These are phyloP conservation scores for Batillaria attramentaria DNA, from an alignment of 1,140 invertebrate species.

Conservation along the genomic window DNA sequence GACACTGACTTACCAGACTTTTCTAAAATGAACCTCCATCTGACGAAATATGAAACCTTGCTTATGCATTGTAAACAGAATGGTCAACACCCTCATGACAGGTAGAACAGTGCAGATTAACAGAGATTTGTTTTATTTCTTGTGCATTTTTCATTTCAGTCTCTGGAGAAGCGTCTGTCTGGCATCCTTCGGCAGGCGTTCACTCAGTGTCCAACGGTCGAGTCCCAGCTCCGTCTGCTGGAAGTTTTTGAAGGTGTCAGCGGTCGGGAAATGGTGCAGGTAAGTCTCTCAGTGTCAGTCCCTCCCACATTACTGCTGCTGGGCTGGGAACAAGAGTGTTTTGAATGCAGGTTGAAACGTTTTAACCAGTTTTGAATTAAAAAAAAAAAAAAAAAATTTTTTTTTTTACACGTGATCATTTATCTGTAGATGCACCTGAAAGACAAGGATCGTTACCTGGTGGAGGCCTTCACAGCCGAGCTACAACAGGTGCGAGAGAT, in stretches of 20 bases:
- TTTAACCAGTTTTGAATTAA: no score
- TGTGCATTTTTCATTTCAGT: constrained; percentile 48
- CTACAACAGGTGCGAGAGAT: constrained; percentile 62
- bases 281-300: no score
- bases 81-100: background rate
- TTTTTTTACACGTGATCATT: background rate
- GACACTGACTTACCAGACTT: no score
- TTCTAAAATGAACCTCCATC: background rate
- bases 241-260: constrained; percentile 72
- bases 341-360: no score
- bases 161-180: constrained; percentile 65
- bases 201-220: constrained; percentile 68
- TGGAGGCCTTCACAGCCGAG: constrained; percentile 63
- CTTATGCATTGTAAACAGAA: background rate
- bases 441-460: constrained; percentile 63
- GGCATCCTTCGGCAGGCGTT: constrained; percentile 66
- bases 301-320: no score
- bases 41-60: background rate
- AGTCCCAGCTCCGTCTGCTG: constrained; percentile 66
- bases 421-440: constrained; percentile 59
- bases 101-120: background rate
- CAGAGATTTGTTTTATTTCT: no score
- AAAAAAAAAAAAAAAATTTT: no score
- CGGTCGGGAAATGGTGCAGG: constrained; percentile 70
- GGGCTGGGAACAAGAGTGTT: no score